Evolutionary conservation across 2,888 invertebrate genomes (phyloP).

Genomic region (Escarpia spicata): DNA sequence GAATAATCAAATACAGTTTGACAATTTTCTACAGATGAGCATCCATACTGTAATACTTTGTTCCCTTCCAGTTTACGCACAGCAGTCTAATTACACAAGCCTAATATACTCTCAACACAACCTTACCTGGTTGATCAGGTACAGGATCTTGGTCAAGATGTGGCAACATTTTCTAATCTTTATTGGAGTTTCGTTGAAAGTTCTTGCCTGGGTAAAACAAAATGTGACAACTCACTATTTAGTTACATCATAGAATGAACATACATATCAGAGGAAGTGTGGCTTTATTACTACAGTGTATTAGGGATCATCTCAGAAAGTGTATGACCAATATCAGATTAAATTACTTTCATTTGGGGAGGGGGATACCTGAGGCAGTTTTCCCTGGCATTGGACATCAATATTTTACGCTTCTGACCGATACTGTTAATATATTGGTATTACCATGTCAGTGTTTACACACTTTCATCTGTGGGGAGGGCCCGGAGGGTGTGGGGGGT

Average conservation of each 20-base stretch:
- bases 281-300: neutral
- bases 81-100: neutral
- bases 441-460: too few species aligned
- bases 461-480: too few species aligned
- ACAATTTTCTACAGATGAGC: neutral
- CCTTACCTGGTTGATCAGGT: constrained; percentile 85
- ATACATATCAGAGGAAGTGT: neutral
- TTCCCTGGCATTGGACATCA: too few species aligned
- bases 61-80: neutral
- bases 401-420: too few species aligned
- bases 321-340: too few species aligned
- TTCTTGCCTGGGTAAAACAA: constrained; percentile 74
- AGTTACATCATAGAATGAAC: neutral
- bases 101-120: neutral
- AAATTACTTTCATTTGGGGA: too few species aligned
- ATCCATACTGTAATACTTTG: neutral
- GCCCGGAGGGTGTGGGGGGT: too few species aligned
- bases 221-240: neutral
- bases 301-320: too few species aligned
- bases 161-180: constrained; percentile 96
- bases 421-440: too few species aligned
- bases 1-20: neutral
- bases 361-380: too few species aligned
- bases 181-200: constrained; percentile 97
- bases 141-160: constrained; percentile 94